A percentile compares a stretch with the other conserved stretches of the same genome.
Conservation (phyloP, 2,797 vertebrate species). For the Acanthurus leucopareius region DNA sequence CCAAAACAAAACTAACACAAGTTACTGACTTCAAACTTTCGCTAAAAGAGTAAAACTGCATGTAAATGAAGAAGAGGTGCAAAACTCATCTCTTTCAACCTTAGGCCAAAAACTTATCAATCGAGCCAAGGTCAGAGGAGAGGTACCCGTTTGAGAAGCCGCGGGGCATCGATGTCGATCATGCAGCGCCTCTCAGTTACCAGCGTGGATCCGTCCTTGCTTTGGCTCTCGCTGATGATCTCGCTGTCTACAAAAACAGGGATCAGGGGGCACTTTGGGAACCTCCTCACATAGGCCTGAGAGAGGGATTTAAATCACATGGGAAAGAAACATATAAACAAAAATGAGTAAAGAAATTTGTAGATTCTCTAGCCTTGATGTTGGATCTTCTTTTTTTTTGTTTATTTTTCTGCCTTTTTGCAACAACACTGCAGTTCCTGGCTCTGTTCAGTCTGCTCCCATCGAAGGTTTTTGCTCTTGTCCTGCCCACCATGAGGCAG, state of each 20-base stretch:
- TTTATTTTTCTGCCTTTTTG: neutral
- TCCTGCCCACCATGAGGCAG: neutral
- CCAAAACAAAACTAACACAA: too few relatives aligned
- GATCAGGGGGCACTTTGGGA: slow-evolving; percentile 94
- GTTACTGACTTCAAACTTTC: too few relatives aligned
- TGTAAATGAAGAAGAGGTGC: too few relatives aligned
- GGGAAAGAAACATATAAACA: neutral
- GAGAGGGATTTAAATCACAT: neutral
- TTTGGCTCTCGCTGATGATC: slow-evolving; percentile 88
- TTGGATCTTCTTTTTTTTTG: neutral
- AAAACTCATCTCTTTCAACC: too few relatives aligned
- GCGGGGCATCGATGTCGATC: slow-evolving; percentile 93
- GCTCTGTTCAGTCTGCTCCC: slow-evolving; percentile 12
- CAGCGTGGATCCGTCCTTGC: slow-evolving; percentile 87
- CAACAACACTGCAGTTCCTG: neutral
- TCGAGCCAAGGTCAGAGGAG: neutral
- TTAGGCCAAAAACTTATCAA: too few relatives aligned
- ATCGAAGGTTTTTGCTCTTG: neutral
- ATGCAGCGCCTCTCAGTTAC: slow-evolving; percentile 92
- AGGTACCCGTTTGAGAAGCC: slow-evolving; percentile 93
- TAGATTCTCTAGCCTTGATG: neutral
- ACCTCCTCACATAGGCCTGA: slow-evolving; percentile 94
- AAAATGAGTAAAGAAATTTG: neutral
- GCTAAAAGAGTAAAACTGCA: too few relatives aligned
- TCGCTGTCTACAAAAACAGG: slow-evolving; percentile 96